Conservation (phyloP, 2,113 vertebrate genomes). For the Isurus oxyrinchus region DNA sequence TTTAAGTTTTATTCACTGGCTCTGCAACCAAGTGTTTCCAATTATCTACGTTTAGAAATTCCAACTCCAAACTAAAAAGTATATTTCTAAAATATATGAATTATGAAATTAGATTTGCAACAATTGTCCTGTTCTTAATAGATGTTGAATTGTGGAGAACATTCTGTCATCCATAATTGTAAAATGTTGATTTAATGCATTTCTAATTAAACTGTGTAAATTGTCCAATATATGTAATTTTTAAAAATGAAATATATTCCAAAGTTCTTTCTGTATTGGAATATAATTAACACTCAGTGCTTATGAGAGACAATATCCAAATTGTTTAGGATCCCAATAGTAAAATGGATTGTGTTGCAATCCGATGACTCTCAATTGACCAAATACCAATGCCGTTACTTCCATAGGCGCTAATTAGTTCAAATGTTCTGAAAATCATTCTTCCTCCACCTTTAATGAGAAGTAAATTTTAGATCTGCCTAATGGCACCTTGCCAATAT, state of each 20-base stretch:
- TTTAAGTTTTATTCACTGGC: too few species aligned
- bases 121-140: background rate
- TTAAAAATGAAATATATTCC: background rate
- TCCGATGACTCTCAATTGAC: background rate
- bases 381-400: background rate
- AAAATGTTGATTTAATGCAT: background rate
- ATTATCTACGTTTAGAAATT: too few species aligned
- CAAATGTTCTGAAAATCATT: background rate
- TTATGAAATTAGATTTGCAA: too few species aligned
- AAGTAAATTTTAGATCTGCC: background rate
- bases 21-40: too few species aligned
- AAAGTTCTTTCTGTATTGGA: background rate
- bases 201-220: background rate
- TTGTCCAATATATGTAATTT: background rate
- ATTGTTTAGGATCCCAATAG: background rate
- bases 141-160: background rate
- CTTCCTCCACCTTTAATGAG: background rate
- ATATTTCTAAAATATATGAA: too few species aligned
- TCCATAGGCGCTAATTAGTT: background rate
- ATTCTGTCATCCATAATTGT: background rate
- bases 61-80: too few species aligned
- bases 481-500: background rate
- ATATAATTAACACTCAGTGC: background rate
- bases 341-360: background rate
- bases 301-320: background rate